Evolutionary conservation across 1,140 invertebrate genomes (phyloP).

Genomic region (Charaxes varanes): DNA sequence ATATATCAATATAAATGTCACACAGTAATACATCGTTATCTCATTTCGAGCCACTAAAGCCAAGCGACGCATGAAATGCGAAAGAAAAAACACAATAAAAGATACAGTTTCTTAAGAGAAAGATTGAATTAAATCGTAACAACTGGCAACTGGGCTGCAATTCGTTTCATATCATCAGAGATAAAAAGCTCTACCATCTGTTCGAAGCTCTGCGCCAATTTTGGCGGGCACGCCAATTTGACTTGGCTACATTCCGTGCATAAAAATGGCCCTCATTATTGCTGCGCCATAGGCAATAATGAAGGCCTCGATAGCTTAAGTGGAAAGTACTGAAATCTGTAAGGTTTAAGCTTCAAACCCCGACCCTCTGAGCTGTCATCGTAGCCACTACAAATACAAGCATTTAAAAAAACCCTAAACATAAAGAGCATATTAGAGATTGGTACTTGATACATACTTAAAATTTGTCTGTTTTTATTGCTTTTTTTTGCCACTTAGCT

Average conservation of each 20-base stretch:
- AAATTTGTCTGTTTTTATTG: too few species aligned
- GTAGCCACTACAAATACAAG: too few species aligned
- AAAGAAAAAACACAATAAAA: conserved; percentile 11
- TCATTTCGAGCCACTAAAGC: not conserved
- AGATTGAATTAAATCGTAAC: conserved; percentile 30
- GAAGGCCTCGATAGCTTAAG: too few species aligned
- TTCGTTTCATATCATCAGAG: conserved; percentile 32
- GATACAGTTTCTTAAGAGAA: conserved; percentile 12
- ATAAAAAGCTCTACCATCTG: conserved; percentile 34
- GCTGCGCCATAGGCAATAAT: too few species aligned
- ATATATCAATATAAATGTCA: not conserved
- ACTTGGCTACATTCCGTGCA: conserved; percentile 30
- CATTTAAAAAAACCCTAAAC: too few species aligned
- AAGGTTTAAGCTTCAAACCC: too few species aligned
- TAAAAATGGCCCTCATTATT: conserved; percentile 30
- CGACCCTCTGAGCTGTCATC: too few species aligned
- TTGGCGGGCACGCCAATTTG: conserved; percentile 31
- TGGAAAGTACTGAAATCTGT: too few species aligned
- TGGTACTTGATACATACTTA: too few species aligned
- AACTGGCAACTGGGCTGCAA: conserved; percentile 29
- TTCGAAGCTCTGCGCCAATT: conserved; percentile 28
- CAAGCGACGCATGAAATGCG: not conserved
- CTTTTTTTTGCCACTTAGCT: too few species aligned
- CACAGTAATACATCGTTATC: not conserved
- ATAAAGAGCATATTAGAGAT: too few species aligned